These are phyloP conservation scores for Amaurobius ferox DNA, from an alignment of 2,888 invertebrate genomes.

Conservation along the genomic window DNA sequence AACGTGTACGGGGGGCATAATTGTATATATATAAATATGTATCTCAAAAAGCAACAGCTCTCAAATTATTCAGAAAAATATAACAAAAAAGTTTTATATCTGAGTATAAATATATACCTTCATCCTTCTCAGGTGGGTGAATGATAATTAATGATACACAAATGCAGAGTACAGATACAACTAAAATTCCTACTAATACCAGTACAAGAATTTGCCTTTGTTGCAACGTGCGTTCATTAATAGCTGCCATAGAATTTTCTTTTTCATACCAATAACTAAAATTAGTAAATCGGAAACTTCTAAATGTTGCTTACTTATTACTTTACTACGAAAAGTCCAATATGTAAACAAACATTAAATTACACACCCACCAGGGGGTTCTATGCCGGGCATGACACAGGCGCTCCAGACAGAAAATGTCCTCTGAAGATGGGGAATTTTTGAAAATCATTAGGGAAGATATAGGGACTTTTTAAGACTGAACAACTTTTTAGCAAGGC, in stretches of 20 bases:
- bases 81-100: background rate
- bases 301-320: background rate
- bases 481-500: too few relatives aligned
- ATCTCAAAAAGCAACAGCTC: background rate
- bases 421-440: too few relatives aligned
- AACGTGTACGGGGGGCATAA: background rate
- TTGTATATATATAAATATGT: background rate
- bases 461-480: too few relatives aligned
- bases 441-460: too few relatives aligned
- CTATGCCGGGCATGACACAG: too few relatives aligned
- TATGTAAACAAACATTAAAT: background rate
- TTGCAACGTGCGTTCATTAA: background rate
- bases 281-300: background rate
- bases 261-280: background rate
- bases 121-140: background rate
- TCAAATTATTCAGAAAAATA: background rate
- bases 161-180: background rate
- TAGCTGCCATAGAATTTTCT: background rate
- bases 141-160: background rate
- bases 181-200: constrained; percentile 1
- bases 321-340: background rate
- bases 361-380: background rate
- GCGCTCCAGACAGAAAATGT: too few relatives aligned
- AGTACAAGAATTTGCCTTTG: background rate
- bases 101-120: background rate